Base-by-base conservation (phyloP, 2,797 vertebrate genomes). In the Fistularia commersonii region DNA sequence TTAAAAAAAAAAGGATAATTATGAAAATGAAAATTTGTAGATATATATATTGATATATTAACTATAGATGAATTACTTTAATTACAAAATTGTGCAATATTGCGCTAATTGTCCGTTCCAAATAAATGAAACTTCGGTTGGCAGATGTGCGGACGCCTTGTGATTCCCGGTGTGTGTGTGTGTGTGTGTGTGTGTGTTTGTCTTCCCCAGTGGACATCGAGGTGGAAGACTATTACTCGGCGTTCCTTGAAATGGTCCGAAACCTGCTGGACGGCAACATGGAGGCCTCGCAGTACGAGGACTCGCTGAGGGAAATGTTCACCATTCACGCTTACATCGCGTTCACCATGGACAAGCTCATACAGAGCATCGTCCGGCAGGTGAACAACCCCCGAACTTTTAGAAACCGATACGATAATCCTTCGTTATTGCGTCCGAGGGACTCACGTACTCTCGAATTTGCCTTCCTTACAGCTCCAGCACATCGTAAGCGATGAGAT, bases 341-440 rank as follows among this genome's bases (percentile, higher is more conserved):
- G 83, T 99, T 99, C 74, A 99, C 97, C 12, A 99, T 99, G 97
- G 97, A 99, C 90, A 99, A 99, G 69, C 91, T 99, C 66, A 94
- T 99, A 82, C 97, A 99, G 85, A 98, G 97, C 88, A 97, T 99
- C 8, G 96, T 99, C 50, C 88, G 97, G 69, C 97, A 99, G 97
- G 97, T 97, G 64, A 68, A 57, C 32, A 0, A 8, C 23, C 0
- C 23, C 23, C 23, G 23, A 4, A 2, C 4, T 2, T 23, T 4
- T 2, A 23, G 23, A 23, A 23, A 23, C 23, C 4, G 23, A 23
- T 23, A 23, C 4, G 2, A 4, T 23, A 23, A 23, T 23, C 23
- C 23, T 23, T 23, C 23, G 23, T 23, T 23, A 23, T 23, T 23
- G 23, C 23, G 23, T 2, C 23, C 23, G 23, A 23, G 23, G 23